Base-by-base conservation (phyloP, 1,140 invertebrate genomes). In the Philopotamus ludificatus region DNA sequence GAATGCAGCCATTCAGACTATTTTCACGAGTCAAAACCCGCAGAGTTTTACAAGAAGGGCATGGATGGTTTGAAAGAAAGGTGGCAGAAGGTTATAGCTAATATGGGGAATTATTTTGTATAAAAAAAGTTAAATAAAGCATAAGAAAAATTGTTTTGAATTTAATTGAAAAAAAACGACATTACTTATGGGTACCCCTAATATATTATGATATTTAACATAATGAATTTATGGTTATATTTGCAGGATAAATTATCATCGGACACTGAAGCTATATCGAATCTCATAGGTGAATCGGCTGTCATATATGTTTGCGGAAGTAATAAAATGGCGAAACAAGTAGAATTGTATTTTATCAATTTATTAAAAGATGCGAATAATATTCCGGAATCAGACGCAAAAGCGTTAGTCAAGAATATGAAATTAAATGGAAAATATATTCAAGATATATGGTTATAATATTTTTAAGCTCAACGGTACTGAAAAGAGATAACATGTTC, bases 251-350 rank as follows among this genome's bases (percentile, higher is more conserved):
- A 16, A 0, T 58, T 42, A 18, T 54, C 28, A 34, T 34, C 28
- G 28, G 28, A 34, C 28, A 34, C 12, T 4, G 12, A 34, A 34
- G 28, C 4, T 7, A 34, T 34, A 4, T 12, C 12, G 28, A 34
- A 34, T 34, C 28, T 34, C 12, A 74, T 86, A 42, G 72, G 92
- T 7, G 71, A 86, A 10, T 72, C 86, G 28, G 66, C 76, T 49
- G 86, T 84, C 2, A 74, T 75, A 23, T 93, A 85, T 75, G 77
- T 94, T 2, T 92, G 91, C 77, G 91, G 91, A 9, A 90, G 92
- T 80, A 87, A 86, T 65, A 83, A 82, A 62, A 90, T 94, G 83
- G 84, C 86, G 0, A 84, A 85, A 68, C 82, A 87, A 74, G 86
- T 94, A 1, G 80, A 81, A 62, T 79, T 84, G 18, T 76, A 80